These are phyloP conservation scores for Ganaspis brasiliensis DNA, from an alignment of 2,888 invertebrate species.

Conservation along the genomic window DNA sequence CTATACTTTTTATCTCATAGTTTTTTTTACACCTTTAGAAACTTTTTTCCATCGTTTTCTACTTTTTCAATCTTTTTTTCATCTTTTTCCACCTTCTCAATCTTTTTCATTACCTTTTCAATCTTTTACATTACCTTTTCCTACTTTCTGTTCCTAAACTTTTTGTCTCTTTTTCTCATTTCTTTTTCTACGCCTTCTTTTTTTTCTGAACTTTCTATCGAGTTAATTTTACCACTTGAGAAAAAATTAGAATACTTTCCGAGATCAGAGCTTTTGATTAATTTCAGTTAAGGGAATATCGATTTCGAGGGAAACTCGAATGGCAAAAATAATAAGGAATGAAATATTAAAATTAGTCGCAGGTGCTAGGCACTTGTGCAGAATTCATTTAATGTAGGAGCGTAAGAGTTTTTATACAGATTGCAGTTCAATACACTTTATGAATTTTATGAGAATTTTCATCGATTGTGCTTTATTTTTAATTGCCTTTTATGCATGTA, in stretches of 20 bases:
- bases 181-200: not conserved
- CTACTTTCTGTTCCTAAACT: not conserved
- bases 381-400: conserved; percentile 31
- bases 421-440: conserved; percentile 12
- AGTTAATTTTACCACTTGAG: conserved; percentile 1
- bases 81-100: too few relatives aligned
- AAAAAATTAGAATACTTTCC: conserved; percentile 31
- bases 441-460: conserved; percentile 33
- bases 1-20: too few relatives aligned
- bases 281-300: conserved; percentile 35
- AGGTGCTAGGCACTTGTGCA: conserved; percentile 34
- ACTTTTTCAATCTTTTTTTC: too few relatives aligned
- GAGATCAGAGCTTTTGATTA: conserved; percentile 32
- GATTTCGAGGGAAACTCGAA: not conserved
- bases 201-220: not conserved
- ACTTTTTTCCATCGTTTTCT: too few relatives aligned
- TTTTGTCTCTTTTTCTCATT: not conserved
- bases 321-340: conserved; percentile 40
- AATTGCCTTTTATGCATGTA: not conserved
- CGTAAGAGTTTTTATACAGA: conserved; percentile 23
- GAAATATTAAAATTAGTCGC: conserved; percentile 41
- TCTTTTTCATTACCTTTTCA: conserved; percentile 28
- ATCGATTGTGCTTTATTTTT: conserved; percentile 18
- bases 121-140: conserved; percentile 37
- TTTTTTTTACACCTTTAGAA: too few relatives aligned